Evolutionary conservation across 2,113 vertebrate species (phyloP).

Genomic region (Pelmatolapia mariae): DNA sequence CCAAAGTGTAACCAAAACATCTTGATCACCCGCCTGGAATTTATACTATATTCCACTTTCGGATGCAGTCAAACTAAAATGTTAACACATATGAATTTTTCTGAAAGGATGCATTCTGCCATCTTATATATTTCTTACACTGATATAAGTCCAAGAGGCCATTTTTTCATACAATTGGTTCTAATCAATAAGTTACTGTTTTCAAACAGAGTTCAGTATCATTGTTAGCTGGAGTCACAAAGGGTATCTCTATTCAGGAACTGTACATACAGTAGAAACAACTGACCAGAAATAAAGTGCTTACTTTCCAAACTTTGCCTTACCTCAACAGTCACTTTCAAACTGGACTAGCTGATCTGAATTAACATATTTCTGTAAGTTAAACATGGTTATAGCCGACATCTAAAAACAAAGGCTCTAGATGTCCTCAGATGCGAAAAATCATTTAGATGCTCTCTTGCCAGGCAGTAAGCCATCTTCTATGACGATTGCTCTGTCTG

Average conservation of each 20-base stretch:
- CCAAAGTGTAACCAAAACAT: background rate
- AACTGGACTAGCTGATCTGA: background rate
- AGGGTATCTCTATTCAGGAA: background rate
- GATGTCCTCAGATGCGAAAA: background rate
- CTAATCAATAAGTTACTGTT: background rate
- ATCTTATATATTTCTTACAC: background rate
- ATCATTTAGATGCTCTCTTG: background rate
- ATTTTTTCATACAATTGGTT: background rate
- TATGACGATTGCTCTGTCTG: background rate
- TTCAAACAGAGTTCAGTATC: background rate
- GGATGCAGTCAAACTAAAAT: background rate
- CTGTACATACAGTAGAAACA: background rate
- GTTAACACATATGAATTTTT: background rate
- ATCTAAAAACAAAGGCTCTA: background rate
- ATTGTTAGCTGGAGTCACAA: background rate
- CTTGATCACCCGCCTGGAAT: background rate
- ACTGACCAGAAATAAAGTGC: background rate
- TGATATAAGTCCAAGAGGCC: background rate
- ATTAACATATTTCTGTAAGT: background rate
- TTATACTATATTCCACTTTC: background rate
- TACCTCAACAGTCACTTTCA: background rate
- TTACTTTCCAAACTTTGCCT: background rate
- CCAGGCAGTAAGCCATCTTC: background rate
- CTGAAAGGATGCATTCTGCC: background rate
- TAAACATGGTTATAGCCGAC: background rate